Percentiles rank a stretch among this genome's conserved stretches.
These are phyloP conservation scores for Zoanthus sansibaricus DNA, from an alignment of 92 coral and sea anemone species.

Conservation along the genomic window DNA sequence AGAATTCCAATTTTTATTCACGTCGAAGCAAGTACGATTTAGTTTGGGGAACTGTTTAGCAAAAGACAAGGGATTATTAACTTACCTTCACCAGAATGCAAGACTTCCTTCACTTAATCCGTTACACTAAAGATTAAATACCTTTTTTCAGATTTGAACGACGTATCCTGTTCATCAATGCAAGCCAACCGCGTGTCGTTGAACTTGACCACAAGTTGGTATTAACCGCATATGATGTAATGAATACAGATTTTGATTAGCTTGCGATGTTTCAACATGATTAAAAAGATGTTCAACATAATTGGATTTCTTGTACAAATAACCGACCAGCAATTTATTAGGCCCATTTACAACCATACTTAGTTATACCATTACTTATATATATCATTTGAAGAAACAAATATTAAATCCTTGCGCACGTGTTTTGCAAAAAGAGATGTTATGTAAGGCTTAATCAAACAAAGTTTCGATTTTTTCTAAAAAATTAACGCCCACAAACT, in stretches of 20 bases:
- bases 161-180: no score
- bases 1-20: no score
- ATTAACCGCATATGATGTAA: background rate
- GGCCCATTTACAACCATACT: background rate
- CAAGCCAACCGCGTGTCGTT: no score
- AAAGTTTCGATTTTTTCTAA: background rate
- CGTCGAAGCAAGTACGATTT: no score
- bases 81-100: no score
- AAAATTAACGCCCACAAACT: constrained; percentile 7
- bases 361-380: background rate
- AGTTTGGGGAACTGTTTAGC: no score
- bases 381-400: background rate
- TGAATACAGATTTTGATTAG: background rate
- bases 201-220: background rate
- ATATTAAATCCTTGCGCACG: background rate
- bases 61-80: no score
- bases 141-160: no score
- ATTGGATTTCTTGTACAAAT: background rate
- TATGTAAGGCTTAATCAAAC: background rate
- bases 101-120: no score
- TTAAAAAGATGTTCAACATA: background rate
- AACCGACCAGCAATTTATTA: constrained; percentile 7
- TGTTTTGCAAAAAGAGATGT: background rate
- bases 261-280: background rate
- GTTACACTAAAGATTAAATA: no score